These are phyloP conservation scores for Ashinkailepas kermadecensis DNA, from an alignment of 2,888 invertebrate genomes.

Conservation along the genomic window DNA sequence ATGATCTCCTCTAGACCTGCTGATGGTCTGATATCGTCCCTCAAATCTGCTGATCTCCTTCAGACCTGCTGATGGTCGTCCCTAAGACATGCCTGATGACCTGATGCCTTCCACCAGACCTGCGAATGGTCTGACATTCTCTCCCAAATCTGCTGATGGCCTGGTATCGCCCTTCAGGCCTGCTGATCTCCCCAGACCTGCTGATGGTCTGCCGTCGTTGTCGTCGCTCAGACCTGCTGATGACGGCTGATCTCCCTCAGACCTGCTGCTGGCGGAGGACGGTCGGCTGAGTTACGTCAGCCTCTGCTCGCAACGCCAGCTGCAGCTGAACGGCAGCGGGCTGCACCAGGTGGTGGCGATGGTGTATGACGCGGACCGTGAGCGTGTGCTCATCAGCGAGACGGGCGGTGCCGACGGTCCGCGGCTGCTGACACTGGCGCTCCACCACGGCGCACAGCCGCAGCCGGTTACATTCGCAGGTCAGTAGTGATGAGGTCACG, in stretches of 20 bases:
- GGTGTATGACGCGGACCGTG: background rate
- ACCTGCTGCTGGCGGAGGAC: background rate
- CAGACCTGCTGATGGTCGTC: too few species aligned
- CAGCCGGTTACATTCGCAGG: background rate
- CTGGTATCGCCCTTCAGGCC: too few species aligned
- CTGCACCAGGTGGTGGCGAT: background rate
- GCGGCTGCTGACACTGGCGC: background rate
- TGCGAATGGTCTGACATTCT: too few species aligned
- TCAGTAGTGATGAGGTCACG: background rate
- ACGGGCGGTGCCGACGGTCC: background rate
- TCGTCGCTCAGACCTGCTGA: background rate
- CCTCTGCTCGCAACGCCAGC: background rate
- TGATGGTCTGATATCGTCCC: too few species aligned
- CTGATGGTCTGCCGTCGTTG: background rate
- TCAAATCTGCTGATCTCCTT: too few species aligned
- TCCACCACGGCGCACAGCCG: background rate
- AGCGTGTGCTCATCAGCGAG: background rate
- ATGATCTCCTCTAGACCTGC: too few species aligned
- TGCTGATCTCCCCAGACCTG: too few species aligned
- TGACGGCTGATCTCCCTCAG: background rate
- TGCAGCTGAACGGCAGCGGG: background rate
- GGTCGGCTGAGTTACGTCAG: background rate
- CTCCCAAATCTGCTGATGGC: too few species aligned
- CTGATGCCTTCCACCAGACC: too few species aligned
- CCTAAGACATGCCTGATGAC: too few species aligned